Evolutionary conservation across 2,113 vertebrate genomes (phyloP).

Genomic region (Hippocampus mohnikei): DNA sequence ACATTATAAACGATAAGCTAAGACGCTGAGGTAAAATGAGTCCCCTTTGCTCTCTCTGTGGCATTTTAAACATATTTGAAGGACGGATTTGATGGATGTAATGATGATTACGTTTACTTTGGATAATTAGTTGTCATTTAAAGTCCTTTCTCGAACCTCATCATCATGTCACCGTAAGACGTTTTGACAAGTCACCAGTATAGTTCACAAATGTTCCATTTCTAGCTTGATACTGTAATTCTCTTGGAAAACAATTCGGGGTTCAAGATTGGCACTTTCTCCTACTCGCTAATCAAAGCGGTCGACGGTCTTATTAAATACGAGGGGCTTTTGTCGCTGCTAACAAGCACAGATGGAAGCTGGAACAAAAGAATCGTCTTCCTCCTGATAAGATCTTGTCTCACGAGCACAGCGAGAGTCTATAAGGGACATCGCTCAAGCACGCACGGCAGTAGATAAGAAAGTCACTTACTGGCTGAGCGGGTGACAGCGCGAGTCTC

Average conservation of each 20-base stretch:
- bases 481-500: not conserved
- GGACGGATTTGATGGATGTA: not conserved
- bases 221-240: too few relatives aligned
- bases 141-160: conserved; percentile 16
- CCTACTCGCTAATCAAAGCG: not conserved
- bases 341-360: not conserved
- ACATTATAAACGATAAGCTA: not conserved
- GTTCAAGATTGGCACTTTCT: not conserved
- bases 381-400: conserved; percentile 21
- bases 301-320: not conserved
- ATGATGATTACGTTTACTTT: not conserved
- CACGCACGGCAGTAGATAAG: not conserved
- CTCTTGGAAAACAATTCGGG: not conserved
- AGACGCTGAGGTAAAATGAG: not conserved
- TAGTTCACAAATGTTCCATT: not conserved
- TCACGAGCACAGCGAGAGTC: conserved; percentile 12
- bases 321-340: not conserved
- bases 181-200: not conserved
- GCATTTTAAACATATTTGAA: not conserved
- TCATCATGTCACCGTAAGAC: conserved; percentile 15
- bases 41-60: not conserved
- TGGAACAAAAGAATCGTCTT: not conserved
- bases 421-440: conserved; percentile 21
- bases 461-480: not conserved
- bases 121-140: not conserved